Conservation (phyloP, 2,797 vertebrate genomes). For the Denticeps clupeoides region DNA sequence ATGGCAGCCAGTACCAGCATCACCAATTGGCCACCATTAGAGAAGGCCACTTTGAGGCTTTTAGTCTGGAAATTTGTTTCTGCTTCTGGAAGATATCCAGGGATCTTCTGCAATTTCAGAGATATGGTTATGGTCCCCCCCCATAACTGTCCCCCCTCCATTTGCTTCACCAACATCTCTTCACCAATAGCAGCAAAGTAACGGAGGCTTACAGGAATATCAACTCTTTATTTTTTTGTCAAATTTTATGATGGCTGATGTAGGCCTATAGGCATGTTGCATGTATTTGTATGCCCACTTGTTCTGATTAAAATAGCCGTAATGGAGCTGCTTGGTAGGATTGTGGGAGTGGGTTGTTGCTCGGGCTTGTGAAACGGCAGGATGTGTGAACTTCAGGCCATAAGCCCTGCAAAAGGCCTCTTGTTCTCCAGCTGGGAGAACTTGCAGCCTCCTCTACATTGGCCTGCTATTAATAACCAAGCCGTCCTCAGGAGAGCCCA, state of each 20-base stretch:
- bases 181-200: no score
- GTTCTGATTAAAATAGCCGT: constrained; percentile 43
- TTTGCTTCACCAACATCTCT: no score
- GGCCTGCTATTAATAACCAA: constrained; percentile 42
- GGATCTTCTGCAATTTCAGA: no score
- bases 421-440: constrained; percentile 18
- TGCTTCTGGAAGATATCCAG: no score
- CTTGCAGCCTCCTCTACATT: constrained; percentile 24
- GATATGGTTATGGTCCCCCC: no score
- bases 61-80: no score
- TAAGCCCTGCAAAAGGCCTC: constrained; percentile 35
- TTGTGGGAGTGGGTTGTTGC: constrained; percentile 33
- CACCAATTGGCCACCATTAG: no score
- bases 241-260: constrained; percentile 15
- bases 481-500: constrained; percentile 31
- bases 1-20: no score
- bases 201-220: no score
- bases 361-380: constrained; percentile 34
- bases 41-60: no score
- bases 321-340: constrained; percentile 35
- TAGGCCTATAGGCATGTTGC: constrained; percentile 42
- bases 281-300: constrained; percentile 43
- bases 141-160: neutral
- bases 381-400: constrained; percentile 30
- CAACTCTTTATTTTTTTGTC: no score